phyloP scores from a whole-genome alignment of 2,113 vertebrate genomes.

The Silurus asotus region DNA sequence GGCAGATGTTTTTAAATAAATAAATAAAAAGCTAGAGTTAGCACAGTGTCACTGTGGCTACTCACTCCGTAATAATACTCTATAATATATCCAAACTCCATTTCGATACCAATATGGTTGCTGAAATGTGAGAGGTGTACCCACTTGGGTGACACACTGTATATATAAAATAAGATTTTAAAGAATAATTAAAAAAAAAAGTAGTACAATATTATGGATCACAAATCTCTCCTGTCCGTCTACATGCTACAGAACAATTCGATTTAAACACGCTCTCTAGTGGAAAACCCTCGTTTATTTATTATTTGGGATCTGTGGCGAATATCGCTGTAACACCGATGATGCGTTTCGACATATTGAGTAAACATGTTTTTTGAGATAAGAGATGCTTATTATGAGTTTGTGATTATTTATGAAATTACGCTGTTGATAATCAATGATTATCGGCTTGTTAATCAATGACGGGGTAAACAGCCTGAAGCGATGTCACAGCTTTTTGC shows the following conservation, averaged over 20 bases:
- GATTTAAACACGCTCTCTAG: not conserved
- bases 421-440: constrained; percentile 21
- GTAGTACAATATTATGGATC: not conserved
- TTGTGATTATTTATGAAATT: too few relatives aligned
- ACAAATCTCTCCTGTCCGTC: not conserved
- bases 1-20: too few relatives aligned
- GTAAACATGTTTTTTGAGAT: not conserved
- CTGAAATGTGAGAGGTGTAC: too few relatives aligned
- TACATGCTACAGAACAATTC: not conserved
- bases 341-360: not conserved
- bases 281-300: not conserved
- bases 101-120: too few relatives aligned
- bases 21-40: too few relatives aligned
- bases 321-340: not conserved
- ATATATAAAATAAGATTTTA: not conserved
- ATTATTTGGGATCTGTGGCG: not conserved
- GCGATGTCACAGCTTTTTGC: constrained; percentile 22
- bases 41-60: too few relatives aligned
- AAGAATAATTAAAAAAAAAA: not conserved
- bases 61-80: too few relatives aligned
- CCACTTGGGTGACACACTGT: too few relatives aligned
- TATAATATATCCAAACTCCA: too few relatives aligned
- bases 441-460: constrained; percentile 42
- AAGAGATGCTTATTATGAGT: not conserved
- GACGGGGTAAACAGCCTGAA: constrained; percentile 20